Percentiles rank a stretch among this genome's conserved stretches.
Evolutionary conservation across 2,113 vertebrate genomes (phyloP).

Genomic region (Oxygymnocypris stewartii): DNA sequence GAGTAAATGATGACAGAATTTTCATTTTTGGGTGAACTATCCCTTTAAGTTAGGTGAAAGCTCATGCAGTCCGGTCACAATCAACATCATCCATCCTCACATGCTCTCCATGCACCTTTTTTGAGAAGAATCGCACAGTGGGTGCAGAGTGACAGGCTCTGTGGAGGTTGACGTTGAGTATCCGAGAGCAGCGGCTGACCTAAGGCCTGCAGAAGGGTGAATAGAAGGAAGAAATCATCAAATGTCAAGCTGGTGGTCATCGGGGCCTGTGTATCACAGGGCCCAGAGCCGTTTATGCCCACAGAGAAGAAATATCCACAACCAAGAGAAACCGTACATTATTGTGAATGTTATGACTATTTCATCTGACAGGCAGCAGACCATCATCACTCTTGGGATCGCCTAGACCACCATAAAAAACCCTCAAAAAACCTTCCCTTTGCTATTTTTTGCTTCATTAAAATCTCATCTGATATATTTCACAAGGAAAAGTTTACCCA

Average conservation of each 20-base stretch:
- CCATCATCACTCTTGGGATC: slow-evolving; percentile 64
- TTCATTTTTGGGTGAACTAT: too few species aligned
- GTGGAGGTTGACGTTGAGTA: slow-evolving; percentile 75
- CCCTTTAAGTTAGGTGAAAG: neutral
- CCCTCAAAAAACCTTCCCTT: neutral
- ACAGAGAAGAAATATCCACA: slow-evolving; percentile 64
- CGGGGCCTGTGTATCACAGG: slow-evolving; percentile 64
- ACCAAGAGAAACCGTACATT: slow-evolving; percentile 60
- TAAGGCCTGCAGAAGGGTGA: slow-evolving; percentile 70
- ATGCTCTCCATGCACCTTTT: slow-evolving; percentile 48
- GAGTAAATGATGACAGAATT: too few species aligned
- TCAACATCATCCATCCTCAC: neutral
- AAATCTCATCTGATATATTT: neutral
- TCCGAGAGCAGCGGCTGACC: slow-evolving; percentile 72
- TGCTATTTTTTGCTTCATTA: neutral
- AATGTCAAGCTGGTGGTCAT: slow-evolving; percentile 69
- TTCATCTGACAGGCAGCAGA: slow-evolving; percentile 71
- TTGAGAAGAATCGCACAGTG: slow-evolving; percentile 66
- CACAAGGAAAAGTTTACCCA: neutral
- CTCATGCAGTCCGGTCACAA: neutral
- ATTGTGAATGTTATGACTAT: slow-evolving; percentile 72
- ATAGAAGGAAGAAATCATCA: slow-evolving; percentile 63
- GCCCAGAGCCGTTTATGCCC: slow-evolving; percentile 68
- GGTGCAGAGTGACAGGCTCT: slow-evolving; percentile 64
- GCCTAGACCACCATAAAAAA: neutral